Evolutionary conservation across 35 echinoderm and acorn worm species (phyloP).

Genomic region (Diadema setosum): DNA sequence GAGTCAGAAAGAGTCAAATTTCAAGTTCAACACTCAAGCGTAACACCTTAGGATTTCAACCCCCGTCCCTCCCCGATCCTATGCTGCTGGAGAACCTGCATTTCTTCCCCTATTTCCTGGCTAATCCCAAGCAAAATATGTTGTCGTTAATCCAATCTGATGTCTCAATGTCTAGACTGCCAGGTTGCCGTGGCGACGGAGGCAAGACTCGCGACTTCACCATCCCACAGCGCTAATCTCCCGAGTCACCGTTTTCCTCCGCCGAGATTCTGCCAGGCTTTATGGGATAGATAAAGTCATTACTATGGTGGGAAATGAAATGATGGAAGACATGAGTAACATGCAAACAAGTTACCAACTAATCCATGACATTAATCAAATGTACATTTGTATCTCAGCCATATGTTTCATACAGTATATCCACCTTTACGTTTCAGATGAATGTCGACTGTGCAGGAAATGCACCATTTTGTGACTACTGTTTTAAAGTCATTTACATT

Average conservation of each 20-base stretch:
- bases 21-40: too few species aligned
- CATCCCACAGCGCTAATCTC: slow-evolving; percentile 6
- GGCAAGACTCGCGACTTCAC: neutral
- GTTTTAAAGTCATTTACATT: too few species aligned
- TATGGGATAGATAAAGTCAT: neutral
- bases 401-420: too few species aligned
- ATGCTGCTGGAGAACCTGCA: neutral
- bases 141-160: neutral
- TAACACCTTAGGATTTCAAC: neutral
- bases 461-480: too few species aligned
- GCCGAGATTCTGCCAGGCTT: neutral
- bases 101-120: neutral
- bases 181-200: neutral
- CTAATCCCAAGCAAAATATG: neutral
- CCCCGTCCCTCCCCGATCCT: neutral
- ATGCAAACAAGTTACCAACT: too few species aligned
- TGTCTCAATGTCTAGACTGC: slow-evolving; percentile 25
- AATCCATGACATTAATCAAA: too few species aligned
- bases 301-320: neutral
- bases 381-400: too few species aligned
- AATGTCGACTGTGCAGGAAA: too few species aligned
- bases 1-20: too few species aligned
- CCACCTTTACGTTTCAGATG: too few species aligned
- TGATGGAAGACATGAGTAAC: too few species aligned
- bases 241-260: slow-evolving; percentile 1